Evolutionary conservation across 2,113 vertebrate species (phyloP).

Genomic region (Numida meleagris): DNA sequence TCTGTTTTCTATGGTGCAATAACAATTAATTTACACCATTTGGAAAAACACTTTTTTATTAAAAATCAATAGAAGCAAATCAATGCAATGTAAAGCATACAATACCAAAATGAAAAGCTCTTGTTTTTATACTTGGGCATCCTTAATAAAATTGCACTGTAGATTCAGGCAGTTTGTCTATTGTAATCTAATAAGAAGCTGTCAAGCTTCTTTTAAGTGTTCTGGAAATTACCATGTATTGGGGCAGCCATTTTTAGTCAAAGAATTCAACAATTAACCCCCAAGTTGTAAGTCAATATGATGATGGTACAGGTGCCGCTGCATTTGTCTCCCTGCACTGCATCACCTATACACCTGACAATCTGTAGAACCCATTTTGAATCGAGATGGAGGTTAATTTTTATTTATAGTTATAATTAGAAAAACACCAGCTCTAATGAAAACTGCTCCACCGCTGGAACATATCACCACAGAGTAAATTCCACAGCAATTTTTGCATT

Average conservation of each 20-base stretch:
- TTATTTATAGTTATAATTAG: conserved; percentile 53
- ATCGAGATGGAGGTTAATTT: background rate
- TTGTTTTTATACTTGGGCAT: conserved; percentile 14
- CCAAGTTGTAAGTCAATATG: conserved; percentile 15
- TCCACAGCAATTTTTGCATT: conserved; percentile 43
- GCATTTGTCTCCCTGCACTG: background rate
- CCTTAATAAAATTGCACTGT: conserved; percentile 36
- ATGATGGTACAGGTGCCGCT: conserved; percentile 1
- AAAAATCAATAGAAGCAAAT: conserved; percentile 65
- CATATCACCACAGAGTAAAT: background rate
- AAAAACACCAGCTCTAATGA: conserved; percentile 29
- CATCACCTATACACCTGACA: conserved; percentile 22
- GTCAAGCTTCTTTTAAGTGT: conserved; percentile 44
- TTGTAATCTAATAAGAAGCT: conserved; percentile 57
- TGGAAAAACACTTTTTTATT: conserved; percentile 66
- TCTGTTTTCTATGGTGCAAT: conserved; percentile 37
- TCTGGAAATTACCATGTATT: conserved; percentile 43
- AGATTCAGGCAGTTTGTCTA: conserved; percentile 29
- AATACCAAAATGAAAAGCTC: conserved; percentile 54
- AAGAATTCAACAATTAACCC: conserved; percentile 50
- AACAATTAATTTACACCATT: conserved; percentile 61
- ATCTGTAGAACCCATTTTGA: conserved; percentile 16
- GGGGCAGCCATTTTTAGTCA: background rate
- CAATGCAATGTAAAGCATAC: conserved; percentile 10
- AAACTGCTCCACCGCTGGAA: background rate